Evolutionary conservation across 2,113 vertebrate species (phyloP), one percentile per base, ranked within the genome.

Genomic region (Melanotaenia duboulayi): DNA sequence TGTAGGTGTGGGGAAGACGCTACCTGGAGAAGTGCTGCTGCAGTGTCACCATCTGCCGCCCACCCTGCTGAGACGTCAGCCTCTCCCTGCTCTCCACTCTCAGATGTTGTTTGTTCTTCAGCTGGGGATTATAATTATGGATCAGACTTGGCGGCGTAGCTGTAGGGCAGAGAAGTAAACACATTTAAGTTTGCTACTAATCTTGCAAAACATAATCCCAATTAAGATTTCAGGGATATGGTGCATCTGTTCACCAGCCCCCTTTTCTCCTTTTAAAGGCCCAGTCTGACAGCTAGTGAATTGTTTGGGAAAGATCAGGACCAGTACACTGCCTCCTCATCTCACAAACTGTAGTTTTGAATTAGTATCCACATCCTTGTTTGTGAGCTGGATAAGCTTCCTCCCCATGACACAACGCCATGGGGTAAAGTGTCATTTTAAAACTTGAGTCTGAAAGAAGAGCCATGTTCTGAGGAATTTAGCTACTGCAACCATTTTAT

Each of bases 21-120:
- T 86, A 92, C 91, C 91, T 92, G 91, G 90, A 91, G 91, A 89
- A 90, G 90, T 88, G 83, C 81, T 91, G 87, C 84, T 91, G 89
- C 89, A 91, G 82, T 78, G 91, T 89, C 82, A 91, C 89, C 91
- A 92, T 92, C 88, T 92, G 91, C 87, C 6, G 50, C 50, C 62
- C 48, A 10, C 71, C 80, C 82, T 61, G 67, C 85, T 62, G 80
- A 86, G 71, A 63, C 83, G 17, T 39, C n/a, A 5, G 69, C 71
- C 63, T 66, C 55, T 83, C 70, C 58, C 65, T 65, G 44, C 73
- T 58, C 85, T 81, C 76, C 66, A 55, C 71, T 9, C 73, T 71
- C 89, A 84, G 89, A 83, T 86, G 90, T 69, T 81, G 85, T 84
- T 78, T 73, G 71, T 64, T 74, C 74, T 85, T 73, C 83, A 50